phyloP scores from a whole-genome alignment of 2,888 invertebrate genomes.

The Chymomyza procnemis region DNA sequence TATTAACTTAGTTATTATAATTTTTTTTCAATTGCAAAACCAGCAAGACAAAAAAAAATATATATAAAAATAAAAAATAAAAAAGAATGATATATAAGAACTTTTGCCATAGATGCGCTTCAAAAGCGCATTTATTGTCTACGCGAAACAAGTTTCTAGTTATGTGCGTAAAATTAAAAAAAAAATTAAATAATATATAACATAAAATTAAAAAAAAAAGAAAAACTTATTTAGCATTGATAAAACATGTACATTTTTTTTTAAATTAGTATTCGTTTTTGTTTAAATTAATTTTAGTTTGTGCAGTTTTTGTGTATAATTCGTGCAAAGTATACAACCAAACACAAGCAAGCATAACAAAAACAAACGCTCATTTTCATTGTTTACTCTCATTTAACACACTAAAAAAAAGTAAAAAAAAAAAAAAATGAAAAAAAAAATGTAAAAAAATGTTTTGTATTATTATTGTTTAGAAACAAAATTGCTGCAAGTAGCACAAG shows the following conservation, averaged over 20 bases:
- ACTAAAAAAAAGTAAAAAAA: conserved; percentile 12
- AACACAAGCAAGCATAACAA: conserved; percentile 29
- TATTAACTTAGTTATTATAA: conserved; percentile 43
- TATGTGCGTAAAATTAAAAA: conserved; percentile 28
- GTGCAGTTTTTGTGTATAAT: conserved; percentile 64
- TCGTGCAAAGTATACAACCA: conserved; percentile 48
- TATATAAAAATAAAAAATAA: too few relatives aligned
- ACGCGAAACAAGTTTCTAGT: conserved; percentile 54
- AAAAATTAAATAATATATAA: conserved; percentile 35
- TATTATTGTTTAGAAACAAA: conserved; percentile 60
- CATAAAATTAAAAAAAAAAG: not conserved
- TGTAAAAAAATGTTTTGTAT: conserved; percentile 60
- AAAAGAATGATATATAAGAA: conserved; percentile 19
- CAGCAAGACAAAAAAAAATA: conserved; percentile 19
- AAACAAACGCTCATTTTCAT: conserved; percentile 26
- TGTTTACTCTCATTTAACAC: conserved; percentile 16
- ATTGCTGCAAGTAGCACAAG: not conserved
- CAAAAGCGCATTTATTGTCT: conserved; percentile 45
- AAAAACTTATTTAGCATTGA: not conserved
- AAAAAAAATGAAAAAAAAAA: conserved; percentile 14
- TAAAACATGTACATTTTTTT: conserved; percentile 5
- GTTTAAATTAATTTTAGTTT: conserved; percentile 50
- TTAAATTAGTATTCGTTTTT: conserved; percentile 14
- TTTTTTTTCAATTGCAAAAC: conserved; percentile 41
- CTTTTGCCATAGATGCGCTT: conserved; percentile 39